A percentile compares a stretch with the other conserved stretches of the same genome.
Conservation (phyloP, 2,113 vertebrate genomes). For the Pangasianodon gigas region DNA sequence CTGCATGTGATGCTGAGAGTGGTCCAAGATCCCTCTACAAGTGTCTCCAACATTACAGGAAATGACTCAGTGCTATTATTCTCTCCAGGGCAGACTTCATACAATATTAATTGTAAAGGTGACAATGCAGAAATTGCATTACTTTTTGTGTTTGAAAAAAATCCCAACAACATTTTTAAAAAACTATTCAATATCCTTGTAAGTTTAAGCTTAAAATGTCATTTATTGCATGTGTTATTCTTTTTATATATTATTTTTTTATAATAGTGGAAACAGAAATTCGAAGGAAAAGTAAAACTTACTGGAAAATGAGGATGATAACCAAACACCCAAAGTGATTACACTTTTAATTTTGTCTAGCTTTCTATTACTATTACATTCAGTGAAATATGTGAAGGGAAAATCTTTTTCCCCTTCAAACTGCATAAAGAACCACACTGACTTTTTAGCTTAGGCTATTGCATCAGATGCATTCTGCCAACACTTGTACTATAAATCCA, state of each 20-base stretch:
- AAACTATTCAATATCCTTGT: background rate
- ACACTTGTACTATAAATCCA: constrained; percentile 40
- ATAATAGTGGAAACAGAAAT: background rate
- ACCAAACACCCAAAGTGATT: background rate
- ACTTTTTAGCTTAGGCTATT: background rate
- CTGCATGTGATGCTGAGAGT: background rate
- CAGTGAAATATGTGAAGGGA: background rate
- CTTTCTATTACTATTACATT: constrained; percentile 6
- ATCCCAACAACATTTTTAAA: background rate
- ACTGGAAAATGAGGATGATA: background rate
- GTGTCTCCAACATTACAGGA: background rate
- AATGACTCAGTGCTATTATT: background rate
- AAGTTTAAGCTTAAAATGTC: background rate
- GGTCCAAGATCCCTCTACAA: background rate
- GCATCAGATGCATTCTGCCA: constrained; percentile 21
- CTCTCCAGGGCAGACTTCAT: background rate
- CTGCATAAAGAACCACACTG: background rate
- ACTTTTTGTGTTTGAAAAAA: background rate
- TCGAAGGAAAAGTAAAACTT: background rate
- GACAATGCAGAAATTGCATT: background rate
- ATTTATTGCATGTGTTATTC: background rate
- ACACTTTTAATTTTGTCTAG: background rate
- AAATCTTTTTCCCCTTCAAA: background rate
- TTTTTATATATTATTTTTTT: background rate
- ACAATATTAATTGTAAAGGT: background rate